Base-by-base conservation (phyloP, 1,140 invertebrate genomes). In the Zaprionus africanus region DNA sequence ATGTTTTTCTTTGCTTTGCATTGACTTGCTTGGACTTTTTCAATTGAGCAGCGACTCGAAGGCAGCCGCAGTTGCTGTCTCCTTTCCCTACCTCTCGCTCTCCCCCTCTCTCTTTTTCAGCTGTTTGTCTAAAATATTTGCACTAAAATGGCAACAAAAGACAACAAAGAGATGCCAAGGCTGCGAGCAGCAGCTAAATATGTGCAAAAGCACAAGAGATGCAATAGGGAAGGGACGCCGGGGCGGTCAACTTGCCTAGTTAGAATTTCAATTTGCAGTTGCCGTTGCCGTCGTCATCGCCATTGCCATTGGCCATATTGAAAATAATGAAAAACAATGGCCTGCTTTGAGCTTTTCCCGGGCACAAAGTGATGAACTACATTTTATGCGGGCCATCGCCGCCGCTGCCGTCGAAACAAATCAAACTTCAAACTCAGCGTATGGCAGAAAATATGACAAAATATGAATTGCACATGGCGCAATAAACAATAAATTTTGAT, bases 1-100 rank as follows among this genome's bases (percentile, higher is more conserved):
- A 84, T 88, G 67, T 87, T 88, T 88, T 88, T 78, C 81, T 88
- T 83, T 83, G 80, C 77, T 83, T 88, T 88, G 80, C 83, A 88
- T 87, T 88, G 84, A 80, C 84, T 87, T 86, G 72, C 66, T 69
- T 62, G 66, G 62, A 71, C 62, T 71, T 56, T 61, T 51, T 51
- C 58, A 58, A 62, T 73, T 67, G 63, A 53, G 54, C 34, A 26
- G 22, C 51, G 9, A 36, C 70, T 67, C 19, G 28, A 34, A 57
- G 60, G 24, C 31, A 63, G 66, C 66, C 60, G 57, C 57, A 34
- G 24, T 24, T 58, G 66, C 66, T 53, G 22, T 2, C 22, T 22
- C 22, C 46, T 74, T 68, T 60, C 46, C 57, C 11, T 43, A 0
- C n/a, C 6, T 17, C 7, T 9, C n/a, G 5, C 67, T 56, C 57